Base-by-base conservation (phyloP, 2,113 vertebrate genomes). In the Hystrix cristata region DNA sequence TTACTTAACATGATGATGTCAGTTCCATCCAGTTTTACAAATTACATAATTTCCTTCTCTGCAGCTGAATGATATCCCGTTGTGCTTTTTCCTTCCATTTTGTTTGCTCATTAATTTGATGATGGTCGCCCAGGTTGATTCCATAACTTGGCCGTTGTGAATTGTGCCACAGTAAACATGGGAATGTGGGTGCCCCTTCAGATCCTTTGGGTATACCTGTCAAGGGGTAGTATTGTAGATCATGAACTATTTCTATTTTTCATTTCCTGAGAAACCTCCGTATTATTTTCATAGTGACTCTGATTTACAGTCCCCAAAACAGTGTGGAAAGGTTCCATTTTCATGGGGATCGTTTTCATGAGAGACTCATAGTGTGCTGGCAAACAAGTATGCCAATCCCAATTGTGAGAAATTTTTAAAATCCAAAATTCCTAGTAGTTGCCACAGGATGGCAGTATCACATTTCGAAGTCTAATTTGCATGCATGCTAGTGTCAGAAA, bases 401-500 rank as follows among this genome's bases (percentile, higher is more conserved):
- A 46, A 38, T 31, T 31, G 19, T 18, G 65, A 74, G 60, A 13
- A 87, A 94, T 10, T n/a, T 85, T 76, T 51, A 51, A 76, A 93
- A 55, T 46, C 27, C 55, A 57, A 65, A 82, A 46, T 83, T 79
- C 31, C 80, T 38, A 88, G 48, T 34, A 53, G 19, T 7, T 0
- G 5, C 96, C 97, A 97, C 83, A 55, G 96, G 97, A 80, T 71
- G 94, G 67, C 95, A 91, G 89, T 69, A 51, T 86, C 53, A 88
- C 2, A 18, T 59, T 51, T 90, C 27, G 74, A 94, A 90, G 65
- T 95, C 27, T 34, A 60, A 87, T 92, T 46, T 83, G 29, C 55
- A 29, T 19, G 25, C 1, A 38, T 34, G 43, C 3, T 62, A 2
- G 59, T 1, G 19, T 82, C 29, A 29, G 43, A 96, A 91, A 95